A percentile compares a stretch with the other conserved stretches of the same genome.
These are phyloP conservation scores for Stichodactyla mertensii DNA, from an alignment of 64 coral and sea anemone species.

Conservation along the genomic window DNA sequence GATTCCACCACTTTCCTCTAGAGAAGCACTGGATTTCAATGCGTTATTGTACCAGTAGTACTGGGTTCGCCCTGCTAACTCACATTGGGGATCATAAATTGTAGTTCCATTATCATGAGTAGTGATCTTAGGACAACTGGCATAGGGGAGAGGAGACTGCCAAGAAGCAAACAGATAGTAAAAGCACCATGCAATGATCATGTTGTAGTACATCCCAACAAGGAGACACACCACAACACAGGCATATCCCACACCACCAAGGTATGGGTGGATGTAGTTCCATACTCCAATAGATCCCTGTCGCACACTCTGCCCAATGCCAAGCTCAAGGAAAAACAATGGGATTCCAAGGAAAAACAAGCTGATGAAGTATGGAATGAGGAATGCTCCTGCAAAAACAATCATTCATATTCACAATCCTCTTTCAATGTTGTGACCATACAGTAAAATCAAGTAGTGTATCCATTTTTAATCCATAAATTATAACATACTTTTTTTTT, in stretches of 20 bases:
- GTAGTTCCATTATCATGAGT: conserved; percentile 29
- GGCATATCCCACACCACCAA: conserved; percentile 87
- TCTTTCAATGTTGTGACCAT: no score
- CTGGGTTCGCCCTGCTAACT: conserved; percentile 55
- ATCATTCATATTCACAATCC: background rate
- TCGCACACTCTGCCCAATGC: conserved; percentile 92
- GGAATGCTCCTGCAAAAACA: conserved; percentile 68
- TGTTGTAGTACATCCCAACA: conserved; percentile 95
- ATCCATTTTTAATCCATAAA: no score
- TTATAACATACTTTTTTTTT: no score
- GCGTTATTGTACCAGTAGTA: conserved; percentile 90
- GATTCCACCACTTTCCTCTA: conserved; percentile 73
- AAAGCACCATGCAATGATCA: conserved; percentile 98
- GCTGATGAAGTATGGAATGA: conserved; percentile 90
- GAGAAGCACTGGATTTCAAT: conserved; percentile 26
- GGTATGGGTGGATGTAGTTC: conserved; percentile 92
- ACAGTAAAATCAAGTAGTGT: no score
- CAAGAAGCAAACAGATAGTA: conserved; percentile 92
- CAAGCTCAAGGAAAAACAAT: conserved; percentile 85
- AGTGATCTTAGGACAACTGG: conserved; percentile 21
- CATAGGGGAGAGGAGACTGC: conserved; percentile 67
- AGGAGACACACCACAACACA: conserved; percentile 77
- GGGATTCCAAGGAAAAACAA: conserved; percentile 78
- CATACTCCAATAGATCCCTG: conserved; percentile 92
- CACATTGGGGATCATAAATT: conserved; percentile 32